A percentile compares a stretch with the other conserved stretches of the same genome.
Conservation (phyloP, 2,113 vertebrate species). For the Tetrax tetrax region DNA sequence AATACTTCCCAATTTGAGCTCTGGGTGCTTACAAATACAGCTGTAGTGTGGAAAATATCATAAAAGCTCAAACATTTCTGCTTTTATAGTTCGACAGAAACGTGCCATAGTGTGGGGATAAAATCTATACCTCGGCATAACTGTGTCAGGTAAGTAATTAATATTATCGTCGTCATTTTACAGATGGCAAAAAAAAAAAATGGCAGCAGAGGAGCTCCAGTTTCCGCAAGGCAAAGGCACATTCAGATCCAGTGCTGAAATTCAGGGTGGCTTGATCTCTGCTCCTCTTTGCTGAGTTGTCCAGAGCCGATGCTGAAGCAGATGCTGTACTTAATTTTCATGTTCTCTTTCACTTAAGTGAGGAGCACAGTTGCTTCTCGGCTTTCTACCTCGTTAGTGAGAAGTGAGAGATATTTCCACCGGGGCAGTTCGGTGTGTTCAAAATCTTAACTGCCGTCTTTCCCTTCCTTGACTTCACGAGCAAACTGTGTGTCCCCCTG, state of each 20-base stretch:
- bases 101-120: background rate
- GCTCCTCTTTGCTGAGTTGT: constrained; percentile 10
- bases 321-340: constrained; percentile 48
- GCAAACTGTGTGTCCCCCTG: background rate
- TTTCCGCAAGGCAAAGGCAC: constrained; percentile 18
- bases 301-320: background rate
- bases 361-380: constrained; percentile 43
- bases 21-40: constrained; percentile 3
- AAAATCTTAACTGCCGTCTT: background rate
- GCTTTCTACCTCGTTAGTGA: constrained; percentile 45
- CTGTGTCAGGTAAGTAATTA: constrained; percentile 35
- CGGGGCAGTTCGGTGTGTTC: background rate
- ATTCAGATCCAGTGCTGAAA: background rate
- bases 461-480: constrained; percentile 34
- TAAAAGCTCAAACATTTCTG: background rate
- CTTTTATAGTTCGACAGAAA: background rate
- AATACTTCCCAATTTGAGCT: constrained; percentile 33
- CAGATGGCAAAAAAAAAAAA: background rate
- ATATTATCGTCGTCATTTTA: constrained; percentile 19
- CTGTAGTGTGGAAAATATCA: background rate
- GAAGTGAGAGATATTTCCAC: constrained; percentile 44
- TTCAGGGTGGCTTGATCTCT: constrained; percentile 45
- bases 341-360: constrained; percentile 48
- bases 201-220: background rate
- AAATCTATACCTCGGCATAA: constrained; percentile 12